Conservation (phyloP, 2,797 vertebrate genomes). For the Protosalanx chinensis region DNA sequence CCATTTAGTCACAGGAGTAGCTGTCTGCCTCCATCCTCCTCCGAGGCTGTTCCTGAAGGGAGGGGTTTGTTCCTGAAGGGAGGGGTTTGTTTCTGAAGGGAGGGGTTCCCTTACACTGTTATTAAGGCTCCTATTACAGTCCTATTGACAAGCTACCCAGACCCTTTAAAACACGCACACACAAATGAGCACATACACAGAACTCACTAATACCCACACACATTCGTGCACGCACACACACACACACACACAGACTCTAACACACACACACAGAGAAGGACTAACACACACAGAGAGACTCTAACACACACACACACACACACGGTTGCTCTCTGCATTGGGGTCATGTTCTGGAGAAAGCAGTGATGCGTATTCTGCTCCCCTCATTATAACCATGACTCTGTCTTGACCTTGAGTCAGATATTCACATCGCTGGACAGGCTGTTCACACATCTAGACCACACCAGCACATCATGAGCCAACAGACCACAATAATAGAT, state of each 20-base stretch:
- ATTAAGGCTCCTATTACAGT: constrained; percentile 23
- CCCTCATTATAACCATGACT: constrained; percentile 21
- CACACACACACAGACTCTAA: constrained; percentile 7
- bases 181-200: not conserved
- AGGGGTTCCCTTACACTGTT: constrained; percentile 26
- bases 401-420: constrained; percentile 10
- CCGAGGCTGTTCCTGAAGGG: too few species aligned
- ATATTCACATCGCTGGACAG: too few species aligned
- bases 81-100: constrained; percentile 14
- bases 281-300: too few species aligned
- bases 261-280: not conserved
- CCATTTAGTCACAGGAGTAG: constrained; percentile 16
- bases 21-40: constrained; percentile 9
- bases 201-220: not conserved
- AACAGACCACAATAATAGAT: too few species aligned
- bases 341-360: not conserved
- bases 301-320: not conserved
- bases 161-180: constrained; percentile 11
- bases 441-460: too few species aligned
- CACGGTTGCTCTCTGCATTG: constrained; percentile 29
- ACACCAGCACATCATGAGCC: too few species aligned
- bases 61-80: too few species aligned
- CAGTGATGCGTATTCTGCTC: constrained; percentile 1
- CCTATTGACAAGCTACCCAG: constrained; percentile 7
- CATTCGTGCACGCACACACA: too few species aligned